These are phyloP conservation scores for Neolamprologus sp. DNA, from an alignment of 2,113 vertebrate species.

Conservation along the genomic window DNA sequence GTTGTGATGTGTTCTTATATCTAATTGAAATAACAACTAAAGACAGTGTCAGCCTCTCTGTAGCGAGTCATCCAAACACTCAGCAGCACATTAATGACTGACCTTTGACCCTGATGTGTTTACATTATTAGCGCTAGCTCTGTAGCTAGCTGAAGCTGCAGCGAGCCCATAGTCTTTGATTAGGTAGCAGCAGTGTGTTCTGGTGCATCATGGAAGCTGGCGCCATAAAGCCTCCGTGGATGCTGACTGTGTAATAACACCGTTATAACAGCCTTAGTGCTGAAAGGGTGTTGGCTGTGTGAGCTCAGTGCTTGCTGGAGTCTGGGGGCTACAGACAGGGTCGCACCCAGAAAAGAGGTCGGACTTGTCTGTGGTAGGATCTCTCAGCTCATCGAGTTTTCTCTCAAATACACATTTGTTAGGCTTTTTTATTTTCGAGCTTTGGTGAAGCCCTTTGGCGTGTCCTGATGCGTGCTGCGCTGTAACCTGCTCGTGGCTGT, in stretches of 20 bases:
- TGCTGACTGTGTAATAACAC: background rate
- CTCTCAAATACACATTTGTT: background rate
- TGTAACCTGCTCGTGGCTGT: background rate
- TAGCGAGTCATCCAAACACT: background rate
- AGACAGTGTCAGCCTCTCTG: background rate
- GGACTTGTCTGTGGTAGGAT: background rate
- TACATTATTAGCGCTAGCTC: background rate
- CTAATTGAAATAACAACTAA: background rate
- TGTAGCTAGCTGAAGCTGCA: background rate
- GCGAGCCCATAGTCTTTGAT: background rate
- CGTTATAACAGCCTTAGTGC: accelerated
- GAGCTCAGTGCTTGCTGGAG: background rate
- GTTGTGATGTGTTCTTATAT: background rate
- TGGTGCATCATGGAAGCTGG: background rate
- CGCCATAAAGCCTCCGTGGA: background rate
- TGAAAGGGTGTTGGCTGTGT: background rate
- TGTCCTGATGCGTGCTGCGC: background rate
- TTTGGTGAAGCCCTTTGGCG: background rate
- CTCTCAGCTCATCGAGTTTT: background rate
- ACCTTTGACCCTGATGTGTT: background rate
- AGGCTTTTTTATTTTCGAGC: background rate
- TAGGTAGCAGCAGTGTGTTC: background rate
- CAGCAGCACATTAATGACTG: background rate
- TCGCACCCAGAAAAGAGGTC: background rate
- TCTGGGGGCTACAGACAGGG: background rate